These are phyloP conservation scores for Brachypteracias leptosomus DNA, from an alignment of 2,113 vertebrate species.

Conservation along the genomic window DNA sequence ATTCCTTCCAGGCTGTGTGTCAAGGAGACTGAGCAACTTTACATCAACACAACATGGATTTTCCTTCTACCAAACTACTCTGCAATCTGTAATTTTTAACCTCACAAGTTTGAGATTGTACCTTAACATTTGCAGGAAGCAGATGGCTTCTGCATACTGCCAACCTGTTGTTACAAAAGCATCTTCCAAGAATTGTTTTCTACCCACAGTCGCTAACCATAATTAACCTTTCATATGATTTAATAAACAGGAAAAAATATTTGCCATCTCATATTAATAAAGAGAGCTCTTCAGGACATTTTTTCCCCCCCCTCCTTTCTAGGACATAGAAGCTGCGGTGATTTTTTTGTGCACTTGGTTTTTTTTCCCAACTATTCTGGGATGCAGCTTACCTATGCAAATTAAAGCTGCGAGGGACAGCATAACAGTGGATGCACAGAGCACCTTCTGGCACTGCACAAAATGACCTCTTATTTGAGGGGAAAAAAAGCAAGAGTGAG, in stretches of 20 bases:
- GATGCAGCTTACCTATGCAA: background rate
- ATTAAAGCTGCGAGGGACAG: background rate
- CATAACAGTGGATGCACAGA: background rate
- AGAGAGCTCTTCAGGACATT: conserved; percentile 61
- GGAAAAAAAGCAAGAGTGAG: background rate
- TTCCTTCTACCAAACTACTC: conserved; percentile 71
- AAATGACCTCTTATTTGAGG: background rate
- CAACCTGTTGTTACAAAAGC: conserved; percentile 83
- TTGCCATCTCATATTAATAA: conserved; percentile 72
- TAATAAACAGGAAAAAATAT: conserved; percentile 79
- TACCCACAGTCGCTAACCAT: conserved; percentile 73
- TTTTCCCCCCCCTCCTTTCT: background rate
- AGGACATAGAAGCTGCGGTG: background rate
- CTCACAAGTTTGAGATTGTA: conserved; percentile 81
- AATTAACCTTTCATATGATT: conserved; percentile 79
- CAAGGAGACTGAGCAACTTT: conserved; percentile 77
- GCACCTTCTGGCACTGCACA: background rate
- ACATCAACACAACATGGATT: conserved; percentile 77
- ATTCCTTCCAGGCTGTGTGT: conserved; percentile 68
- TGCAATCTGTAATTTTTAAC: conserved; percentile 81
- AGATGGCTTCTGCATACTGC: conserved; percentile 81
- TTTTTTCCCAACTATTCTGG: background rate
- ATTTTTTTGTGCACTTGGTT: background rate
- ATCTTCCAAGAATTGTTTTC: conserved; percentile 81
- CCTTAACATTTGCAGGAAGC: conserved; percentile 83